phyloP scores from a whole-genome alignment of 1,140 invertebrate species.

The Neodiprion lecontei region DNA sequence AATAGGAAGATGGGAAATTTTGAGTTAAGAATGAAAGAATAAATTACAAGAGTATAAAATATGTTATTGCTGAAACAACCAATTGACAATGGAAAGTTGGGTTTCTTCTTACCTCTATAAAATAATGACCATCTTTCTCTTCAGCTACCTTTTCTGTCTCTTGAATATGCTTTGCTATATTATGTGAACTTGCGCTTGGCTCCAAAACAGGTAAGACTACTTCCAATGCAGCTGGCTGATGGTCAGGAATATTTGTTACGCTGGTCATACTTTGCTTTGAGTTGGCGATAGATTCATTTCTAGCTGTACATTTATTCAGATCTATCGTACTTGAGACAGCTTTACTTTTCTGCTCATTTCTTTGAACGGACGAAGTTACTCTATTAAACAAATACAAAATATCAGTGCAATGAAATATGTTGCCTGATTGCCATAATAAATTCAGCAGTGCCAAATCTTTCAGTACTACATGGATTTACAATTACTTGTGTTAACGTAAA shows the following conservation, averaged over 20 bases:
- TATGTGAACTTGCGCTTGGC: conserved; percentile 43
- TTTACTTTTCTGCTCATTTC: conserved; percentile 19
- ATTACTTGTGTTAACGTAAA: conserved; percentile 2
- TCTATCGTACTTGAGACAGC: not conserved
- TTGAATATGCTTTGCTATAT: conserved; percentile 41
- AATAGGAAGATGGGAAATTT: conserved; percentile 14
- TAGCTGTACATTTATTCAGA: conserved; percentile 24
- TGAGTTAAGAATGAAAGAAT: conserved; percentile 14
- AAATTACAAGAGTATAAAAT: too few relatives aligned
- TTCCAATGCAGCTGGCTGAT: conserved; percentile 60
- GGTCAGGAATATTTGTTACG: conserved; percentile 53
- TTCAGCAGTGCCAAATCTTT: not conserved
- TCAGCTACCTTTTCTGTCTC: conserved; percentile 36
- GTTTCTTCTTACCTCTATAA: conserved; percentile 60
- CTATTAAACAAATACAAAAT: conserved; percentile 20
- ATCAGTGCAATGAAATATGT: conserved; percentile 20
- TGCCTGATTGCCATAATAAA: conserved; percentile 25
- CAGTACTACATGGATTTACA: conserved; percentile 11
- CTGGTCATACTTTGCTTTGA: conserved; percentile 35
- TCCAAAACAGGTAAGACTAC: conserved; percentile 58
- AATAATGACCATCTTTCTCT: conserved; percentile 77
- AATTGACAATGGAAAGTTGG: not conserved
- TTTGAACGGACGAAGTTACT: conserved; percentile 27
- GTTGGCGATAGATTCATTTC: conserved; percentile 27
- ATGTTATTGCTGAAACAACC: too few relatives aligned